These are phyloP conservation scores for Procambarus clarkii DNA, from an alignment of 1,140 invertebrate species.

Conservation along the genomic window DNA sequence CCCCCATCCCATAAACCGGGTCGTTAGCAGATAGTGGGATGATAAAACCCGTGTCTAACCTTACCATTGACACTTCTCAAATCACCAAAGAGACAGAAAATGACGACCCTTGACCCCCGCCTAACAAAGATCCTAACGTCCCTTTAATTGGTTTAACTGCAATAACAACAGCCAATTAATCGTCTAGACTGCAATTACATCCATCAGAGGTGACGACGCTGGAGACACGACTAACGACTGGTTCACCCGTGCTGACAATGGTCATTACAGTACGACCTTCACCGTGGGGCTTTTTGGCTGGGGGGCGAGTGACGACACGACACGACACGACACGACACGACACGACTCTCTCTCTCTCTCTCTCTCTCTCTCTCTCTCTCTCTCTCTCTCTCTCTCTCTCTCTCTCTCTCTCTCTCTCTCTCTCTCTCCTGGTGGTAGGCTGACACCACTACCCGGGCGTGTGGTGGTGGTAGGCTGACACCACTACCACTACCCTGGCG, in stretches of 20 bases:
- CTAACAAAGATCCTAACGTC: constrained; percentile 42
- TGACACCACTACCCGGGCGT: no score
- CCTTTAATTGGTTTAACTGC: constrained; percentile 52
- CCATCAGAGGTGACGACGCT: constrained; percentile 23
- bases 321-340: no score
- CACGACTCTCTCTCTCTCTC: no score
- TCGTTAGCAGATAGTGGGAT: constrained; percentile 31
- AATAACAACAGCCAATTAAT: constrained; percentile 48
- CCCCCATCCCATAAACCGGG: background rate
- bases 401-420: no score
- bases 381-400: no score
- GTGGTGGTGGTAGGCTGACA: no score
- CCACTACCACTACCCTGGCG: no score
- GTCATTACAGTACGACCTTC: background rate
- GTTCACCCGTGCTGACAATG: background rate
- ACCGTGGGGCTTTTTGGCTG: background rate
- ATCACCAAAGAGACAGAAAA: constrained; percentile 37
- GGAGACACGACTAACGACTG: constrained; percentile 25
- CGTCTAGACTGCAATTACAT: constrained; percentile 45
- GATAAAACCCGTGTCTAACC: constrained; percentile 10
- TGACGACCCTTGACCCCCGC: constrained; percentile 12
- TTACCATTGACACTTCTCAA: constrained; percentile 31
- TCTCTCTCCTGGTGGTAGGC: no score
- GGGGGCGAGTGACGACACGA: no score
- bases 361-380: no score